Percentiles rank a stretch among this genome's conserved stretches.
phyloP scores from a whole-genome alignment of 1,140 invertebrate genomes.

The Heterodera carotae region DNA sequence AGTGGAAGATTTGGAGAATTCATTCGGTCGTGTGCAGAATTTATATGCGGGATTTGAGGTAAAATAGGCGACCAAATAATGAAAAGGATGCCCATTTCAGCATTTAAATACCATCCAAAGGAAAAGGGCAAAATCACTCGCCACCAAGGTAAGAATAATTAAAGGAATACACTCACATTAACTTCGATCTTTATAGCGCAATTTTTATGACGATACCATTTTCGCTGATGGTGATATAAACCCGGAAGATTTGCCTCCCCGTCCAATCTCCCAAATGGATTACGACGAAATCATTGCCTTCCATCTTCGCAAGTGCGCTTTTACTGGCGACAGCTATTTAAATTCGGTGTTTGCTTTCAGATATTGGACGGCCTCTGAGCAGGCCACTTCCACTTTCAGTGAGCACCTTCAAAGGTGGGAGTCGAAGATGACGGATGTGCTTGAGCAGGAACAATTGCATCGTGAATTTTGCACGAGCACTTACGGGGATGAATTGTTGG shows the following conservation, averaged over 20 bases:
- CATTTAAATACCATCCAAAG: conserved; percentile 16
- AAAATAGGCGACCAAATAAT: background rate
- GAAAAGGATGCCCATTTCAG: conserved; percentile 7
- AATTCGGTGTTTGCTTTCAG: conserved; percentile 24
- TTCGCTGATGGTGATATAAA: conserved; percentile 12
- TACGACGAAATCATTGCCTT: conserved; percentile 43
- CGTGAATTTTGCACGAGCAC: conserved; percentile 44
- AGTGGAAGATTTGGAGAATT: conserved; percentile 31
- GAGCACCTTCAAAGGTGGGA: conserved; percentile 48
- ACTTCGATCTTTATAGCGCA: background rate
- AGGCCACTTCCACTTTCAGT: conserved; percentile 41
- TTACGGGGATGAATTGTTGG: conserved; percentile 42
- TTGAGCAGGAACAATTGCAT: conserved; percentile 42
- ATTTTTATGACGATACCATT: conserved; percentile 35
- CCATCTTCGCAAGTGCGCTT: conserved; percentile 28
- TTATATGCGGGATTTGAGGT: conserved; percentile 30
- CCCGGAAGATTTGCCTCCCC: conserved; percentile 33
- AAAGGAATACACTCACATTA: background rate
- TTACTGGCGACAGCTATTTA: background rate
- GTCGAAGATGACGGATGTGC: conserved; percentile 41
- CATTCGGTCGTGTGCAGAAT: conserved; percentile 22
- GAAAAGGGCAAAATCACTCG: background rate
- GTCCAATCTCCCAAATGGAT: conserved; percentile 40
- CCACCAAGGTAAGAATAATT: background rate
- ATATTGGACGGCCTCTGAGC: conserved; percentile 41